Evolutionary conservation across 2,797 vertebrate species (phyloP).

Genomic region (Pseudomugil gertrudae): DNA sequence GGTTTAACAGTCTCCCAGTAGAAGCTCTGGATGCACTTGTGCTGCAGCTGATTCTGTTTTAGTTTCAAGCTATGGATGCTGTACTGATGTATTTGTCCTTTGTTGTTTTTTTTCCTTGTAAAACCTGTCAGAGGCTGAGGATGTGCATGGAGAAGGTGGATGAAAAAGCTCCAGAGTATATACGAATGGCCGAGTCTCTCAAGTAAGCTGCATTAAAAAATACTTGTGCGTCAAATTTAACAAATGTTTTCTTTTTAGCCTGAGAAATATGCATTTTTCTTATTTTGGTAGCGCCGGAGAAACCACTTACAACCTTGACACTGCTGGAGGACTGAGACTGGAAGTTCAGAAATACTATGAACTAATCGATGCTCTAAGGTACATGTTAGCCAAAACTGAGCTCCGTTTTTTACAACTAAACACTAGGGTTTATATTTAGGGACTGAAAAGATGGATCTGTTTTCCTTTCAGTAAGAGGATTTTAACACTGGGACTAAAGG

Average conservation of each 20-base stretch:
- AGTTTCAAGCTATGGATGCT: constrained; percentile 30
- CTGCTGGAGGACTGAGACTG: constrained; percentile 88
- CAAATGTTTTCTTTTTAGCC: constrained; percentile 1
- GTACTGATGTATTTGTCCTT: constrained; percentile 33
- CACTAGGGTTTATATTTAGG: not conserved
- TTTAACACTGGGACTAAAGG: constrained; percentile 89
- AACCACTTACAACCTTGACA: constrained; percentile 90
- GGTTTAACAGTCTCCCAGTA: not conserved
- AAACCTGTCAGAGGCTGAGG: constrained; percentile 87
- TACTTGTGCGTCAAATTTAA: not conserved
- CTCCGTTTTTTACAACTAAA: not conserved
- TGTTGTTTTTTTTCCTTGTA: constrained; percentile 8
- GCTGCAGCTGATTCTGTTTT: not conserved
- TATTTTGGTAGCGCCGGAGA: constrained; percentile 89
- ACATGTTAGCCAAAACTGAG: constrained; percentile 14
- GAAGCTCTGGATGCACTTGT: not conserved
- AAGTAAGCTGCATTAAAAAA: constrained; percentile 84
- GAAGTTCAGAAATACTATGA: constrained; percentile 97
- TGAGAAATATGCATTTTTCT: not conserved
- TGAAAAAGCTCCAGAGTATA: constrained; percentile 94
- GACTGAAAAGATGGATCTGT: not conserved
- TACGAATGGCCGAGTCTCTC: constrained; percentile 93
- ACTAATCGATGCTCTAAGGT: constrained; percentile 96
- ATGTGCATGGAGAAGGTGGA: constrained; percentile 96
- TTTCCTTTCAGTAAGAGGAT: constrained; percentile 90